Base-by-base conservation (phyloP, 2,113 vertebrate species). In the Gadus macrocephalus region DNA sequence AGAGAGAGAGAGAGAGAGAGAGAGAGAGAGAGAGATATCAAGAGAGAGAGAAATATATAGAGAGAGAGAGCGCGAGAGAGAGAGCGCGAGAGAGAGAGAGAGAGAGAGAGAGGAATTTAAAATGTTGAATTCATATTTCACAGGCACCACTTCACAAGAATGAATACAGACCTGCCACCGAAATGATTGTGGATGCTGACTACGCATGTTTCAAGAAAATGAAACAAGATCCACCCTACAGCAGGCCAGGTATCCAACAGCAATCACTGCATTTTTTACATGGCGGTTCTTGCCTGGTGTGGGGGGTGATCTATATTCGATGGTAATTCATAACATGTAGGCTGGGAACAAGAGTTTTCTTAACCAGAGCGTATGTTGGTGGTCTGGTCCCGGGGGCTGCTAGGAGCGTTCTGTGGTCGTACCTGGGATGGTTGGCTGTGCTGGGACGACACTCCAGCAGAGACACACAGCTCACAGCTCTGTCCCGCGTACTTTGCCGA, bases 401-500 rank as follows among this genome's bases (percentile, higher is more conserved):
- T 14, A 96, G 95, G 93, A 73, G 75, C 74, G 0, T 94, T 90
- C 49, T 96, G 95, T 85, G 94, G 93, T 75, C 88, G 95, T 9
- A 95, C 94, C 0, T 96, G 95, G 95, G 95, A 96, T 1, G 95
- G 95, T 15, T 96, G 95, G 95, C 55, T 95, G 31, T 96, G 95
- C 77, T 96, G 95, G 95, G 94, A 95, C 0, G 95, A 96, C 65
- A 93, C 95, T 0, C 92, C 93, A 0, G 93, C 92, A 31, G 94
- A 93, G 58, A 90, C 72, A 0, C 22, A 86, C 3, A 79, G 87
- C 16, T 84, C 81, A 12, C 93, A 93, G 77, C 83, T 92, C 78
- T 98, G 97, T 70, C 96, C 96, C 0, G 93, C 95, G 78, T 96
- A 98, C 78, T 99, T 99, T 79, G 87, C 84, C 0, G 97, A 99